Percentiles rank a stretch among this genome's conserved stretches.
Evolutionary conservation across 2,113 vertebrate species (phyloP).

Genomic region (Oostethus manadensis): DNA sequence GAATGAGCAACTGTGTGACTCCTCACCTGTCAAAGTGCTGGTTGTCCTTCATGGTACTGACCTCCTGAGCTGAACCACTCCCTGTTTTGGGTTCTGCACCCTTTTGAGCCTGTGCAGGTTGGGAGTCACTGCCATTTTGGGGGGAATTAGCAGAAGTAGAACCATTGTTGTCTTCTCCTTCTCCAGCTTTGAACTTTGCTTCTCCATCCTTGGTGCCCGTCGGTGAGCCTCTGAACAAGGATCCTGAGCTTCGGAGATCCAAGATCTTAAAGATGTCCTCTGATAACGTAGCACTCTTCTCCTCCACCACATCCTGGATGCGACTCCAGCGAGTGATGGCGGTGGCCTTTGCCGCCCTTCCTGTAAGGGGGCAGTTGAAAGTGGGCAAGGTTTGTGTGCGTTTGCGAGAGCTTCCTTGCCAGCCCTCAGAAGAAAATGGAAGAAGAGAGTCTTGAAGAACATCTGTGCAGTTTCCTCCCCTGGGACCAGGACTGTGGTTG

Average conservation of each 20-base stretch:
- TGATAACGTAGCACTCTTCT: slow-evolving; percentile 79
- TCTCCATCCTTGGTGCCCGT: slow-evolving; percentile 40
- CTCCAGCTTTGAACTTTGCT: slow-evolving; percentile 14
- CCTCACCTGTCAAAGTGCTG: slow-evolving; percentile 52
- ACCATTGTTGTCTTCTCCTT: slow-evolving; percentile 36
- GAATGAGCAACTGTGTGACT: not conserved
- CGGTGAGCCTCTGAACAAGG: slow-evolving; percentile 14
- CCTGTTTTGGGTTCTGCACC: slow-evolving; percentile 10
- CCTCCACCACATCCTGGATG: slow-evolving; percentile 54
- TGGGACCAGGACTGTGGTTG: slow-evolving; percentile 41
- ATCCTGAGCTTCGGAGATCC: slow-evolving; percentile 64
- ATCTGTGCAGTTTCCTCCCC: slow-evolving; percentile 14
- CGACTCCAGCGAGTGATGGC: slow-evolving; percentile 64
- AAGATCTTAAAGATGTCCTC: slow-evolving; percentile 81
- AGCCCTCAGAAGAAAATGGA: slow-evolving; percentile 48
- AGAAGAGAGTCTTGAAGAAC: not conserved
- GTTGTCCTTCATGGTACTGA: slow-evolving; percentile 24
- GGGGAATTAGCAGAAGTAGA: slow-evolving; percentile 14
- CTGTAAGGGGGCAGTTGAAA: slow-evolving; percentile 63
- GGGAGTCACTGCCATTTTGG: slow-evolving; percentile 11
- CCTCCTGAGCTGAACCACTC: slow-evolving; percentile 15
- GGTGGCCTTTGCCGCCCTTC: slow-evolving; percentile 36
- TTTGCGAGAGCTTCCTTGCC: slow-evolving; percentile 75
- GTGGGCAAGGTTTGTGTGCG: slow-evolving; percentile 89
- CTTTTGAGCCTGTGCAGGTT: slow-evolving; percentile 4